Evolutionary conservation across 1,140 invertebrate species (phyloP).

Genomic region (Rhyacophila brunnea): DNA sequence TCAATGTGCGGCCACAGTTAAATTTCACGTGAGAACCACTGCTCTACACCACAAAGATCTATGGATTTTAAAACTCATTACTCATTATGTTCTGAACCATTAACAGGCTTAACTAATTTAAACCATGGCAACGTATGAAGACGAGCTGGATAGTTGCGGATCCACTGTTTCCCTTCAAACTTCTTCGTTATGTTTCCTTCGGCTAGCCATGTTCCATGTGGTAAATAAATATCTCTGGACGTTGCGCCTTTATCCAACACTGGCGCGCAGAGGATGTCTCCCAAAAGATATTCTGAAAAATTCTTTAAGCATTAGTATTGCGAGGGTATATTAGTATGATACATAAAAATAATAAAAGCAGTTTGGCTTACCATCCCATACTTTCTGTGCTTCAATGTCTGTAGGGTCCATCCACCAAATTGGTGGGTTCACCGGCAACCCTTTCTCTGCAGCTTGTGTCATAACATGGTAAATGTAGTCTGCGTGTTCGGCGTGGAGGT

Average conservation of each 20-base stretch:
- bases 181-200: conserved; percentile 40
- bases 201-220: conserved; percentile 57
- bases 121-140: conserved; percentile 62
- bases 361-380: conserved; percentile 34
- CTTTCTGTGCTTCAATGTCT: conserved; percentile 39
- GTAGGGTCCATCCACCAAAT: conserved; percentile 75
- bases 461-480: conserved; percentile 54
- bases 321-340: neutral
- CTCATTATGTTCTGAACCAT: too few relatives aligned
- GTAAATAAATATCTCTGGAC: conserved; percentile 65
- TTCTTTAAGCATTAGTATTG: too few relatives aligned
- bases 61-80: too few relatives aligned
- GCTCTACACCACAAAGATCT: too few relatives aligned
- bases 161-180: conserved; percentile 49
- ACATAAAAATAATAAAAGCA: too few relatives aligned
- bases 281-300: conserved; percentile 66
- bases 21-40: too few relatives aligned
- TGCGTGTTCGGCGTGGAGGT: conserved; percentile 58
- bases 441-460: conserved; percentile 52
- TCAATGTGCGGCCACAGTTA: too few relatives aligned
- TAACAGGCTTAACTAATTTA: too few relatives aligned
- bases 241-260: conserved; percentile 61
- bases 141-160: conserved; percentile 62
- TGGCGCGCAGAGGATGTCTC: conserved; percentile 70
- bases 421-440: conserved; percentile 66